A percentile compares a stretch with the other conserved stretches of the same genome.
Evolutionary conservation across 1,140 invertebrate species (phyloP).

Genomic region (Fopius arisanus): DNA sequence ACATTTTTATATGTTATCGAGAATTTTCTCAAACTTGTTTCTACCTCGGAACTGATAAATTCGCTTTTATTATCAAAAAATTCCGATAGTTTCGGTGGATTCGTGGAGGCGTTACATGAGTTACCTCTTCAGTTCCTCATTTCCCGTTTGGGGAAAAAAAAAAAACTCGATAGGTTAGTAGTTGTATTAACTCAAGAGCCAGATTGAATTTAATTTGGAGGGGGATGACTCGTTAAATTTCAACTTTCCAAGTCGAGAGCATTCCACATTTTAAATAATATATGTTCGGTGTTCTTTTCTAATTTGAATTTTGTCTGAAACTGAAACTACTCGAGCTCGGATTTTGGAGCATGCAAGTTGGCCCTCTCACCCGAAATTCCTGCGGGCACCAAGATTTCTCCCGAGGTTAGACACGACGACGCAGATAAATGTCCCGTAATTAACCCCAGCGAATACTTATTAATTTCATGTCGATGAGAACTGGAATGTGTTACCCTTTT

Average conservation of each 20-base stretch:
- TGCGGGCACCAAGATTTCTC: conserved; percentile 50
- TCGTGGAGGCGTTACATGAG: too few relatives aligned
- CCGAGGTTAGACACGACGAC: conserved; percentile 47
- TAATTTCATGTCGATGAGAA: conserved; percentile 56
- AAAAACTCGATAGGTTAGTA: too few relatives aligned
- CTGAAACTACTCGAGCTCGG: not conserved
- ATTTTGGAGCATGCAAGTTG: not conserved
- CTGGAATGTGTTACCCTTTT: conserved; percentile 54
- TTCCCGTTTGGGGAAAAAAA: too few relatives aligned
- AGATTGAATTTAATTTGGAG: too few relatives aligned
- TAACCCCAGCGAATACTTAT: conserved; percentile 53
- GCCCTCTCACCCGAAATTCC: conserved; percentile 42
- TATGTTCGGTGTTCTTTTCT: too few relatives aligned
- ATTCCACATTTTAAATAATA: too few relatives aligned
- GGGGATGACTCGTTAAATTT: too few relatives aligned
- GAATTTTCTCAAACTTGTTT: not conserved
- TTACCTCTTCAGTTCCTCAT: too few relatives aligned
- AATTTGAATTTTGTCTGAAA: not conserved
- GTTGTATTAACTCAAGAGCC: too few relatives aligned
- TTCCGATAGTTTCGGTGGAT: not conserved
- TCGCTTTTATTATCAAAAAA: not conserved
- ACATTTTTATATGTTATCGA: not conserved
- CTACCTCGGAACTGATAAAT: not conserved
- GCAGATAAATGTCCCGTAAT: conserved; percentile 62
- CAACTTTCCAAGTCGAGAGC: too few relatives aligned